These are phyloP conservation scores for Parotia lawesii DNA, from an alignment of 2,113 vertebrate species.

Conservation along the genomic window DNA sequence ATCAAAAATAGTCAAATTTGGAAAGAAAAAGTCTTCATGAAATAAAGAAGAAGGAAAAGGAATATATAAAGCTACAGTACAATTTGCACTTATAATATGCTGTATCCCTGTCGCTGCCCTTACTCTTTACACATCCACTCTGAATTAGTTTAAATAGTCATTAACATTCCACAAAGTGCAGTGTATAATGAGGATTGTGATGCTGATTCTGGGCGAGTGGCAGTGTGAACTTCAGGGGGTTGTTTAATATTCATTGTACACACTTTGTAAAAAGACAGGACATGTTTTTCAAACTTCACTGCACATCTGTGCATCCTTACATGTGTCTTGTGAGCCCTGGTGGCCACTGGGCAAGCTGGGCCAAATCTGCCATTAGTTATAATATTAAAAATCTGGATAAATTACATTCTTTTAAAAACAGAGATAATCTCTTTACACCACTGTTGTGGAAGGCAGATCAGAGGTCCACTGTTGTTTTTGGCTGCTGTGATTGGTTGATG, in stretches of 20 bases:
- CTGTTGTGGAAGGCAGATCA: background rate
- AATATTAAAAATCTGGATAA: background rate
- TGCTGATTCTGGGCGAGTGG: background rate
- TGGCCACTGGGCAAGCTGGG: background rate
- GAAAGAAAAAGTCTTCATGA: background rate
- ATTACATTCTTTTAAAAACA: background rate
- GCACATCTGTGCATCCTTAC: background rate
- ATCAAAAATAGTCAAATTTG: background rate
- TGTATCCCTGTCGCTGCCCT: background rate
- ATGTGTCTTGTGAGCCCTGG: background rate
- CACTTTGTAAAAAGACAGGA: background rate
- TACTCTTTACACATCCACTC: background rate
- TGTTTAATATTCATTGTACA: conserved; percentile 23
- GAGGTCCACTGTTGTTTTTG: background rate
- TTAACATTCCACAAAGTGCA: background rate
- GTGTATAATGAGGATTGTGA: background rate
- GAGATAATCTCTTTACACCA: background rate
- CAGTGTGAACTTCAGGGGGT: background rate
- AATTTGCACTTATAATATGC: background rate
- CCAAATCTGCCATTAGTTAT: background rate
- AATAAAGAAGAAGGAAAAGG: background rate
- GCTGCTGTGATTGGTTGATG: background rate
- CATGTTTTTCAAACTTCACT: background rate
- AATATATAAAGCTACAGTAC: background rate
- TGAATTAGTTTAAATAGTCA: background rate